Evolutionary conservation across 2,113 vertebrate species (phyloP), one percentile per base, ranked within the genome.

Genomic region (Cromileptes altivelis): DNA sequence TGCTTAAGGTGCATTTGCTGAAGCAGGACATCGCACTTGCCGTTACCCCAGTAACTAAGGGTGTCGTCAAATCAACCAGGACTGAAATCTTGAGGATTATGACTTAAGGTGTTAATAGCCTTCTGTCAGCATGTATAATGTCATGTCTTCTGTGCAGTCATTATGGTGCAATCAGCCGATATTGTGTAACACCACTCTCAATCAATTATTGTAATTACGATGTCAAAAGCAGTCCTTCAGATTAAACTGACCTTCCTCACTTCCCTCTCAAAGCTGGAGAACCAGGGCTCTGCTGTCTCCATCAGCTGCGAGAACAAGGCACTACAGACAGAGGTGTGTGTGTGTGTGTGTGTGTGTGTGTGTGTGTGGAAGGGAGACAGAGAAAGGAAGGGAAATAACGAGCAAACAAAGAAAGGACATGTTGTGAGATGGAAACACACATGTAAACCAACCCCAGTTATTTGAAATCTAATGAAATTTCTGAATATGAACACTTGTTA

Each of bases 231-330:
- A 21, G 23, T 4, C 72, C 11, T 42, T 57, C n/a, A 15, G 2
- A 70, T 53, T 23, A 45, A 55, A 89, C 93, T 57, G 76, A 96
- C 96, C 95, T 91, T 95, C 74, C 95, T 93, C 85, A 96, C 94
- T 90, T 96, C 92, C 81, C 96, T 93, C 90, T 96, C 95, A 45
- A 91, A 96, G 91, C 92, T 95, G 84, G 95, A 96, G 88, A 96
- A 96, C 96, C 96, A 96, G 6, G 95, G 95, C 81, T 96, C 96
- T 33, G 95, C 94, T 1, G 96, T 96, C 33, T 96, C 96, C 96
- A 96, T 96, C 45, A 96, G 93, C 55, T 95, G 95, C 2, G 95
- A 95, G 91, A 96, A 96, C 94, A 96, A 91, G 77, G 94, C 92
- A 81, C 95, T 96, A 9, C 0, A 45, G 72, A 77, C 18, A 75